Conservation (phyloP, 2,113 vertebrate species). For the Ochotona curzoniae region DNA sequence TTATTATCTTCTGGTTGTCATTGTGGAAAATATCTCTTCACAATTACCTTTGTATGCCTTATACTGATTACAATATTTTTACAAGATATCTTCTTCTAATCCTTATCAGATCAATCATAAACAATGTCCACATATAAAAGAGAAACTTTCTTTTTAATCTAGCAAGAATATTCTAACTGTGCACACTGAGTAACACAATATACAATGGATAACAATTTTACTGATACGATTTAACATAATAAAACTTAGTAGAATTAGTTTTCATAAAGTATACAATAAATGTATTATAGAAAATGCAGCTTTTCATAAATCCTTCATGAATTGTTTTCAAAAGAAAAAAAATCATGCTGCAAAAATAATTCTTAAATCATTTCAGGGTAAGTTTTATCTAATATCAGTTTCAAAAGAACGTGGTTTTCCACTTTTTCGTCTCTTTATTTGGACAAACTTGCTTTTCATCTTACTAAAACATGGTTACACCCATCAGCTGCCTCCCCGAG, state of each 20-base stretch:
- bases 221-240: conserved; percentile 37
- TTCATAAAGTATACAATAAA: conserved; percentile 23
- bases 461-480: not conserved
- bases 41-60: conserved; percentile 34
- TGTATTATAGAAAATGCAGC: not conserved
- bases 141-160: conserved; percentile 52
- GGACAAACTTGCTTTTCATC: not conserved
- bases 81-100: conserved; percentile 53
- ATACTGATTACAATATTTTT: conserved; percentile 2
- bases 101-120: conserved; percentile 46
- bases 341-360: conserved; percentile 21
- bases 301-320: conserved; percentile 3
- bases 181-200: conserved; percentile 21
- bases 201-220: conserved; percentile 42
- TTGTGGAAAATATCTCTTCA: conserved; percentile 46
- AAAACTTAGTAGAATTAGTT: not conserved
- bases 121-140: conserved; percentile 16
- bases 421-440: not conserved
- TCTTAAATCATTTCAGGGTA: not conserved
- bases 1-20: conserved; percentile 38
- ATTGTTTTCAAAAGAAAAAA: conserved; percentile 26
- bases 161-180: conserved; percentile 55
- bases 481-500: conserved; percentile 21
- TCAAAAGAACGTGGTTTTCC: conserved; percentile 28
- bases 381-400: not conserved